Conservation (phyloP, 2,888 invertebrate species). For the Hipparchia semele region DNA sequence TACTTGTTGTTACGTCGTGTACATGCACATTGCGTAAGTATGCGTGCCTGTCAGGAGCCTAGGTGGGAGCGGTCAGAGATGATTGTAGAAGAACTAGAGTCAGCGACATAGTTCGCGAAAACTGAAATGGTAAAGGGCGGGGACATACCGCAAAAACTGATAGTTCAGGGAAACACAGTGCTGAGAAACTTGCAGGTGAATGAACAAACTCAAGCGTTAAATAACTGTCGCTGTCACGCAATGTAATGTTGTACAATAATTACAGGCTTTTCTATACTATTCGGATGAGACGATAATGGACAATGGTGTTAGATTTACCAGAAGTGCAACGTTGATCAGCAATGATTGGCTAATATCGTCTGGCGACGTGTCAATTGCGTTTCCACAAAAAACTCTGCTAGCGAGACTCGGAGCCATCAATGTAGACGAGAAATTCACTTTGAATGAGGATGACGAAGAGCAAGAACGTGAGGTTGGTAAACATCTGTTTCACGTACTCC, state of each 20-base stretch:
- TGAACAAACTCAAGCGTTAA: too few relatives aligned
- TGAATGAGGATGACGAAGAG: constrained; percentile 74
- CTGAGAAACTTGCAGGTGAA: too few relatives aligned
- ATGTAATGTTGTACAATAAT: background rate
- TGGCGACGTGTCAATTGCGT: constrained; percentile 50
- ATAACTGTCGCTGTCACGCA: too few relatives aligned
- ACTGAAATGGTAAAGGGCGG: too few relatives aligned
- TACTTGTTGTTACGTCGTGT: too few relatives aligned
- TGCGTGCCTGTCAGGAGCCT: too few relatives aligned
- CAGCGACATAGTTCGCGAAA: too few relatives aligned
- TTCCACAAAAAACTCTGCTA: constrained; percentile 67
- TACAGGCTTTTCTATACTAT: constrained; percentile 71
- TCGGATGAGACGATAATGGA: constrained; percentile 62
- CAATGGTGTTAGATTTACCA: constrained; percentile 55
- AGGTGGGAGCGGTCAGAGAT: too few relatives aligned
- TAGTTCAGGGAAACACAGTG: too few relatives aligned
- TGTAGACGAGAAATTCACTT: constrained; percentile 61
- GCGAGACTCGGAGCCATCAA: constrained; percentile 66
- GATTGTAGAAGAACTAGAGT: too few relatives aligned
- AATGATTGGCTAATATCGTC: constrained; percentile 67
- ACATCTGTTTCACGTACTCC: background rate
- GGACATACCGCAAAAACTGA: too few relatives aligned
- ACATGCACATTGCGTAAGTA: too few relatives aligned
- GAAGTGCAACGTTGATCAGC: constrained; percentile 63
- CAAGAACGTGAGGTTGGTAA: constrained; percentile 69